Evolutionary conservation across 2,113 vertebrate species (phyloP).

Genomic region (Pachypanchax playfairii): DNA sequence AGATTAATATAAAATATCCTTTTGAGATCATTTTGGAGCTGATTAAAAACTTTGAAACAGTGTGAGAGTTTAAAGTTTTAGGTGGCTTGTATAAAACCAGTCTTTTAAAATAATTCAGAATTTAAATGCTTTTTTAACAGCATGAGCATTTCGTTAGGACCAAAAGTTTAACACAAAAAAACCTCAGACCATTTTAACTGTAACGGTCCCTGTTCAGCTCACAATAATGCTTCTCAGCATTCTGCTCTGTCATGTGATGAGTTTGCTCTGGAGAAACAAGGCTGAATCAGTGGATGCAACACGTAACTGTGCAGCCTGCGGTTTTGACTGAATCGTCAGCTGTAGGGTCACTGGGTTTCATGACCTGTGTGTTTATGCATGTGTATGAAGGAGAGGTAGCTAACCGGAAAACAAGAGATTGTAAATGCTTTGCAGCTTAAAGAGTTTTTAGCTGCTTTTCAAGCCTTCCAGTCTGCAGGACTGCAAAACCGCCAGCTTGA

Average conservation of each 20-base stretch:
- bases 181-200: slow-evolving; percentile 17
- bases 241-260: slow-evolving; percentile 15
- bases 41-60: background rate
- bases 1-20: background rate
- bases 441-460: too few relatives aligned
- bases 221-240: slow-evolving; percentile 12
- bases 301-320: slow-evolving; percentile 44
- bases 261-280: slow-evolving; percentile 17
- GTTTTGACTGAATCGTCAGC: slow-evolving; percentile 50
- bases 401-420: slow-evolving; percentile 6
- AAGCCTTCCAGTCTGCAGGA: too few relatives aligned
- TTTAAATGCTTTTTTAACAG: slow-evolving; percentile 6
- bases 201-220: background rate
- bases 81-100: too few relatives aligned
- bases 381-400: slow-evolving; percentile 11
- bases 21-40: background rate
- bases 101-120: slow-evolving; percentile 4
- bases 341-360: slow-evolving; percentile 51
- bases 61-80: background rate
- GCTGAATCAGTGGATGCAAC: slow-evolving; percentile 31
- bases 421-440: slow-evolving; percentile 4
- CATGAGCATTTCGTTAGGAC: slow-evolving; percentile 17
- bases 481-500: background rate
- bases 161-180: too few relatives aligned
- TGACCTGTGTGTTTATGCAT: slow-evolving; percentile 41